phyloP scores from a whole-genome alignment of 2,888 invertebrate species.

The Leptinotarsa tumamoca region DNA sequence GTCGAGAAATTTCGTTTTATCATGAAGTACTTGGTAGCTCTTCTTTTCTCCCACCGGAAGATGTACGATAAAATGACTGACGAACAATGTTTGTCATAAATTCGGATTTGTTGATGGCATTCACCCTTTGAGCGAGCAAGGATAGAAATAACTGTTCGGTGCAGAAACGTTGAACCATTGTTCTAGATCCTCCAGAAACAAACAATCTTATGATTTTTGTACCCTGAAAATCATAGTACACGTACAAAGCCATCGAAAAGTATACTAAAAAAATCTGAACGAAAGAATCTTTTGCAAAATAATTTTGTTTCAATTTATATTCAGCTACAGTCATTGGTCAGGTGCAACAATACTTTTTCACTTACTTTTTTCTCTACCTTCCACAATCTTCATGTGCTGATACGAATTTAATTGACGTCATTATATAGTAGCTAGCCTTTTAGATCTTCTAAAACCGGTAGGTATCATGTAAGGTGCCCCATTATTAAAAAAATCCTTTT shows the following conservation, averaged over 20 bases:
- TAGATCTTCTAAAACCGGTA: not conserved
- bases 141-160: too few relatives aligned
- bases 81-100: too few relatives aligned
- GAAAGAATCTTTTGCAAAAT: not conserved
- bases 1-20: too few relatives aligned
- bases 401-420: constrained; percentile 10
- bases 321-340: not conserved
- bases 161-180: too few relatives aligned
- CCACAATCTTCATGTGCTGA: not conserved
- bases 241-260: not conserved
- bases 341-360: constrained; percentile 1
- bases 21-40: too few relatives aligned
- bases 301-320: not conserved
- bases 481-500: not conserved
- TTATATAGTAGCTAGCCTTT: constrained; percentile 8
- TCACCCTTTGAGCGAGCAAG: too few relatives aligned
- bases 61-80: too few relatives aligned
- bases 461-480: constrained; percentile 4
- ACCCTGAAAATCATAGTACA: too few relatives aligned
- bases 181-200: too few relatives aligned
- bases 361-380: not conserved
- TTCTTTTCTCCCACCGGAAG: too few relatives aligned
- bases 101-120: too few relatives aligned
- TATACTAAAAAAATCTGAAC: not conserved
- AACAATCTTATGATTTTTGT: too few relatives aligned